These are phyloP conservation scores for Botia almorhae DNA, from an alignment of 2,797 vertebrate genomes.

Conservation along the genomic window DNA sequence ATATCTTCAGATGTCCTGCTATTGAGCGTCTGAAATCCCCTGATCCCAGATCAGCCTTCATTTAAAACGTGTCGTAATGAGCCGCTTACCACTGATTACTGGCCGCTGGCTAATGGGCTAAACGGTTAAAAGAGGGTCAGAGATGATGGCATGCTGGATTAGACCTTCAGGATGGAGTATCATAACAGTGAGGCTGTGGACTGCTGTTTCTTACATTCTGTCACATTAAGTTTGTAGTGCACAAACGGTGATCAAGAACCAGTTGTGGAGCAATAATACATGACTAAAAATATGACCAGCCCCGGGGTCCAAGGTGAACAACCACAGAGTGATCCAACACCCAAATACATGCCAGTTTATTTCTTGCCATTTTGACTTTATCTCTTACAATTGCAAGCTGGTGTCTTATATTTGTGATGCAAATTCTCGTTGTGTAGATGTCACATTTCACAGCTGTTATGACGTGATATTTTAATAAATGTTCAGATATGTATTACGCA, in stretches of 20 bases:
- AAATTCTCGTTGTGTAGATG: no score
- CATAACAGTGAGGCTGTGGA: conserved; percentile 44
- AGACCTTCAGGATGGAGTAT: conserved; percentile 40
- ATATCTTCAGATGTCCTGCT: conserved; percentile 69
- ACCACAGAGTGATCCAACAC: not conserved
- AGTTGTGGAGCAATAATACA: not conserved
- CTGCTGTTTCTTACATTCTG: not conserved
- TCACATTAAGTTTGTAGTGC: not conserved
- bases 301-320: no score
- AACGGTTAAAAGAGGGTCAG: conserved; percentile 60
- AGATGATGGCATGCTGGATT: conserved; percentile 58
- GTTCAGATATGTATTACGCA: no score
- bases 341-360: not conserved
- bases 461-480: no score
- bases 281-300: no score
- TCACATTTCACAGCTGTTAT: no score
- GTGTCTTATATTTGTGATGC: not conserved
- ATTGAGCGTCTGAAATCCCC: conserved; percentile 65
- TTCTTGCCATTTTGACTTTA: not conserved
- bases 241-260: not conserved
- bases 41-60: conserved; percentile 66
- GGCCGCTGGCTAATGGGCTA: conserved; percentile 67
- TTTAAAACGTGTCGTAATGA: conserved; percentile 69
- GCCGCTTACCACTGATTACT: conserved; percentile 68
- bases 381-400: not conserved